Conservation (phyloP, 2,888 invertebrate species). For the Drosophila histrio region DNA sequence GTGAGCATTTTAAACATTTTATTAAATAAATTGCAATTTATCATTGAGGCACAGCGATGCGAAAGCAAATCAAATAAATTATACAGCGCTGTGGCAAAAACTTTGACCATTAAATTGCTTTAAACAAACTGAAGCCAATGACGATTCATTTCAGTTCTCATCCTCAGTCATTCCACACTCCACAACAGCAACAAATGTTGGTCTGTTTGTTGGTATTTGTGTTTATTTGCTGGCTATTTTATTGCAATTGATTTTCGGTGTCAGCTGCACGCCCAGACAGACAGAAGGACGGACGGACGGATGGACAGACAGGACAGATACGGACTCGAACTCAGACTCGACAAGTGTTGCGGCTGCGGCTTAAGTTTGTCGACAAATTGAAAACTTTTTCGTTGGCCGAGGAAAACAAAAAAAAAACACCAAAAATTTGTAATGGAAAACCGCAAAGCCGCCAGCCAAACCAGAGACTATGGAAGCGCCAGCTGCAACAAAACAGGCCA, state of each 20-base stretch:
- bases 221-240: slow-evolving; percentile 60
- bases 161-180: background rate
- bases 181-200: slow-evolving; percentile 7
- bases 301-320: background rate
- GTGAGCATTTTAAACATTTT: slow-evolving; percentile 52
- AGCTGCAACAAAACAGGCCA: slow-evolving; percentile 16
- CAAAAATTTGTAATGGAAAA: slow-evolving; percentile 6
- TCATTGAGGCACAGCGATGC: slow-evolving; percentile 42
- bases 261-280: slow-evolving; percentile 63
- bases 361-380: slow-evolving; percentile 78
- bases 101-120: slow-evolving; percentile 70
- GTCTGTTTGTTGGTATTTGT: slow-evolving; percentile 35
- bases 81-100: slow-evolving; percentile 28
- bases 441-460: slow-evolving; percentile 47
- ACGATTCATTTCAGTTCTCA: slow-evolving; percentile 20
- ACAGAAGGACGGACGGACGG: slow-evolving; percentile 9
- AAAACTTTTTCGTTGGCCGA: slow-evolving; percentile 67
- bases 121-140: slow-evolving; percentile 63
- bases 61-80: slow-evolving; percentile 72
- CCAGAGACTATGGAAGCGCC: slow-evolving; percentile 52
- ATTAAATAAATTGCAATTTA: slow-evolving; percentile 75
- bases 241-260: slow-evolving; percentile 79
- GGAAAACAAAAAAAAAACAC: slow-evolving; percentile 19
- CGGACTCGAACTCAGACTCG: slow-evolving; percentile 16
- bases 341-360: slow-evolving; percentile 74